phyloP scores from a whole-genome alignment of 2,113 vertebrate species.

The Gadus macrocephalus region DNA sequence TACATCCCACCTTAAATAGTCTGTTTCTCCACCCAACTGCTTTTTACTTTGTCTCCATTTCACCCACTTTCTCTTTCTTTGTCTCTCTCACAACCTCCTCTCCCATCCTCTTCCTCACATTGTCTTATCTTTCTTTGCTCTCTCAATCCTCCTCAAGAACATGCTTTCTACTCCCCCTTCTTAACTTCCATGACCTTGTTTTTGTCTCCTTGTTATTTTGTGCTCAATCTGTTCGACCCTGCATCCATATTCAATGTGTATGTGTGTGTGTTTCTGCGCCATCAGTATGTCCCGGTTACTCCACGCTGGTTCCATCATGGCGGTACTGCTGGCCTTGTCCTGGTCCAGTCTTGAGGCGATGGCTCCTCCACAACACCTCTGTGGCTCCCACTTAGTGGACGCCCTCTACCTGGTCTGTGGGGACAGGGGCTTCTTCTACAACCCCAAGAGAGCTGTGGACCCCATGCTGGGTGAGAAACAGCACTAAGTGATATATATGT shows the following conservation, averaged over 20 bases:
- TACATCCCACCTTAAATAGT: too few species aligned
- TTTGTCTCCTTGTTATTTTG: too few species aligned
- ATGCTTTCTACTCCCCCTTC: too few species aligned
- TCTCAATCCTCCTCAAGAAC: too few species aligned
- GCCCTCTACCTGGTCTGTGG: conserved; percentile 90
- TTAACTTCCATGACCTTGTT: too few species aligned
- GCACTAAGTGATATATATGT: too few species aligned
- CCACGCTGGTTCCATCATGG: conserved; percentile 72
- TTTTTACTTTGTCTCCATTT: neutral
- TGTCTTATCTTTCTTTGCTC: too few species aligned
- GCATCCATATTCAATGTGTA: neutral
- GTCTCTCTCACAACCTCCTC: neutral
- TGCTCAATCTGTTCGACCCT: too few species aligned
- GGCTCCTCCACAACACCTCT: conserved; percentile 80
- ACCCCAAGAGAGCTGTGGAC: conserved; percentile 79
- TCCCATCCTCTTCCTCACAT: too few species aligned
- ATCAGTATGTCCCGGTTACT: conserved; percentile 82
- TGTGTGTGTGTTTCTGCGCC: conserved; percentile 20
- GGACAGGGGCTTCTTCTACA: conserved; percentile 88
- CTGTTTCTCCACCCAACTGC: too few species aligned
- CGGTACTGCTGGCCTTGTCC: conserved; percentile 70
- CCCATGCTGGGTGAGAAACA: conserved; percentile 70
- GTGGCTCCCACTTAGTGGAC: conserved; percentile 92
- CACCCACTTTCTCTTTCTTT: neutral
- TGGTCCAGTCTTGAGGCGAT: conserved; percentile 47